Percentiles rank a stretch among this genome's conserved stretches.
phyloP scores from a whole-genome alignment of 2,797 vertebrate species.

The Rhabdophis nuchalis region DNA sequence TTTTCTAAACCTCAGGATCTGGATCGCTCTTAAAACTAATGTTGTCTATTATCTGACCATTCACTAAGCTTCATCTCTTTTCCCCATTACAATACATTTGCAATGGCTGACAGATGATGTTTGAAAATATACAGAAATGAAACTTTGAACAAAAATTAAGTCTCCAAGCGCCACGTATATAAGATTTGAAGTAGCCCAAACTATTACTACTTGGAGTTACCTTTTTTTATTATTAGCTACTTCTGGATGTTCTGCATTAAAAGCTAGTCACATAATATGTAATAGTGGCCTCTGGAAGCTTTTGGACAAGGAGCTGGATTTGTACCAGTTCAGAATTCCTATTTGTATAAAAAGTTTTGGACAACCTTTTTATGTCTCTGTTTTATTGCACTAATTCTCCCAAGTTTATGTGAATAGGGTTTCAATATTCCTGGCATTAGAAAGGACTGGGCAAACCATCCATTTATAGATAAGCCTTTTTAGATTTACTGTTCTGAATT shows the following conservation, averaged over 20 bases:
- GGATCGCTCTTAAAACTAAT: neutral
- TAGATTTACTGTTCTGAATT: constrained; percentile 13
- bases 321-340: constrained; percentile 22
- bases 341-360: neutral
- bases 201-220: neutral
- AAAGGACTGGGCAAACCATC: constrained; percentile 13
- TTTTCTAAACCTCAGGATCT: neutral
- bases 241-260: neutral
- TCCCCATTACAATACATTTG: neutral
- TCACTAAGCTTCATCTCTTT: no score
- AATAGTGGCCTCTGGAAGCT: neutral
- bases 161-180: neutral
- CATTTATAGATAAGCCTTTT: neutral
- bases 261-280: neutral
- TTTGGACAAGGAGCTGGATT: neutral
- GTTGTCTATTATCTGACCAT: no score
- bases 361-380: neutral
- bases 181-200: neutral
- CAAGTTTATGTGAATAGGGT: constrained; percentile 32
- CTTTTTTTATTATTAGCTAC: neutral
- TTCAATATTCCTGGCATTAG: neutral
- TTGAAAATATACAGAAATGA: neutral
- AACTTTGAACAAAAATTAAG: neutral
- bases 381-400: constrained; percentile 19
- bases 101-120: neutral